Base-by-base conservation (phyloP, 2,888 invertebrate genomes). In the Branchellion lobata region DNA sequence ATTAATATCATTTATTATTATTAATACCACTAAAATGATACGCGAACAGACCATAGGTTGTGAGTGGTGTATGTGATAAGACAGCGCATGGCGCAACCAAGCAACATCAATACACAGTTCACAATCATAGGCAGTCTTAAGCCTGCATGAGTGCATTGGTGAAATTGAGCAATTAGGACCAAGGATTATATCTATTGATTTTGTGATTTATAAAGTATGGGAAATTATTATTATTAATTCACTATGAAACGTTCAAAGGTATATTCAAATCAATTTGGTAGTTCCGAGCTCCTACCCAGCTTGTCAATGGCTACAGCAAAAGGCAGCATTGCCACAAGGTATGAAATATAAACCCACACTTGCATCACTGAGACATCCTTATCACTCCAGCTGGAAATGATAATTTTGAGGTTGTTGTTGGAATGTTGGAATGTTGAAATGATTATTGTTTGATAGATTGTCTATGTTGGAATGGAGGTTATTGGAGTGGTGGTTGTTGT, bases 51-150 rank as follows among this genome's bases (percentile, higher is more conserved):
- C 61, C 61, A 57, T 3, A 57, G 61, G 61, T 57, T 57, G 61
- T 57, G 61, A 14, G 61, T 57, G 61, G 61, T 57, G 61, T 57
- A n/a, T 24, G 61, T 57, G 61, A 57, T 57, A 5, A n/a, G 11
- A 57, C 86, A 86, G 71, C 86, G 82, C 1, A 86, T 33, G 3
- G 84, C 85, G n/a, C 85, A 83, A 3, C 86, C 86, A 18, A 82
- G 73, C 14, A 83, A 83, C 36, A 86, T 82, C 51, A 86, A 80
- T 21, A 83, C 80, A 27, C 83, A 82, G n/a, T 84, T 84, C 36
- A 85, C 29, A n/a, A 86, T 36, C 81, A 84, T 83, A 0, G 85
- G 83, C 74, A 82, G 81, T 18, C 85, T 82, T 36, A 86, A 79
- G 72, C 86, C 86, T 84, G 34, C 11, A 14, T 8, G 8, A n/a